Evolutionary conservation across 2,113 vertebrate species (phyloP), one percentile per base, ranked within the genome.

Genomic region (Sisor rabdophorus): DNA sequence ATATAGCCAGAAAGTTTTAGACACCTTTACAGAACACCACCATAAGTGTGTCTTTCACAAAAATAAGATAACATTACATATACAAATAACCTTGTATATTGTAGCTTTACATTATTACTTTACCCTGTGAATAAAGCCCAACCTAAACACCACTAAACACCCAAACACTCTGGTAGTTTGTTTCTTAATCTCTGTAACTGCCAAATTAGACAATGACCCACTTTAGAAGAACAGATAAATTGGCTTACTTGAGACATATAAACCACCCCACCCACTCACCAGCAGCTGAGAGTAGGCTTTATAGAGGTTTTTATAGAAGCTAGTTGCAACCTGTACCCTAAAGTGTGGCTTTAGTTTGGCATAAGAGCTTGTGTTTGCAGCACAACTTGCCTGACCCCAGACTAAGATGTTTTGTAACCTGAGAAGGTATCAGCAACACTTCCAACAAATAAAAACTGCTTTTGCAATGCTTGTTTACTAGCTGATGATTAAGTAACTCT

Each of bases 381-480:
- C 63, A 53, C 28, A 40, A 67, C 60, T 77, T 80, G 40, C 6
- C 30, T 71, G 75, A 58, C 79, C 73, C 16, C 69, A 64, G 11
- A 22, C 53, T 26, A 65, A 65, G 44, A 73, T 81, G 81, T 79
- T 85, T 83, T 81, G 81, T 70, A 83, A 85, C 53, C 26, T 26
- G 17, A 81, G 77, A 44, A 68, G 61, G 52, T 71, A 56, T 67
- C 69, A 58, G 16, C 47, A 20, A 32, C 54, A 61, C 54, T 22
- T 60, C 55, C 79, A 73, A n/a, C n/a, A n/a, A n/a, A n/a, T n/a
- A n/a, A 4, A 36, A 36, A 71, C 80, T 48, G 1, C 79, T 85
- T 85, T 85, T 75, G 79, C 83, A 85, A 85, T 50, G 48, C 76
- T 77, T 85, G 84, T 85, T 85, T 85, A 85, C 79, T 60, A 56